These are phyloP conservation scores for Bombus sibiricus DNA, from an alignment of 1,140 invertebrate genomes.

Conservation along the genomic window DNA sequence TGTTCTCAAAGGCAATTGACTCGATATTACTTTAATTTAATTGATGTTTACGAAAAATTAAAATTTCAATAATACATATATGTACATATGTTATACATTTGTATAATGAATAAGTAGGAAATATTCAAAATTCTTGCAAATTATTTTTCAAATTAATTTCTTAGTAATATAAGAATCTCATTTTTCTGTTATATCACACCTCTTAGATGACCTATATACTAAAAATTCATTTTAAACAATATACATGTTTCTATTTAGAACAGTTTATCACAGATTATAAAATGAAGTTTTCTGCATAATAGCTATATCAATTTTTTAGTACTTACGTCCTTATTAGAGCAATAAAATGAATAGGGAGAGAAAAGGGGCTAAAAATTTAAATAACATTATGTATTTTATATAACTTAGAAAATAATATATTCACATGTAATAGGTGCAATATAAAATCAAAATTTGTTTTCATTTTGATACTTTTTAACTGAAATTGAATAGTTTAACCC, in stretches of 20 bases:
- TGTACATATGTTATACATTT: no score
- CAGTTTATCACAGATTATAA: not conserved
- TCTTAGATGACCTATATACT: not conserved
- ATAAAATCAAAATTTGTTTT: constrained; percentile 39
- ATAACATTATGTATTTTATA: constrained; percentile 26
- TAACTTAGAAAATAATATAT: constrained; percentile 10
- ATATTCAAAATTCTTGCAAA: not conserved
- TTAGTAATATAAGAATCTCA: not conserved
- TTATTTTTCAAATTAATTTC: not conserved
- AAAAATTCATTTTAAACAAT: constrained; percentile 1
- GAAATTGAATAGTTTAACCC: constrained; percentile 15
- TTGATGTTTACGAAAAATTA: not conserved
- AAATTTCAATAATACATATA: not conserved
- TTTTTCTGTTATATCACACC: constrained; percentile 37
- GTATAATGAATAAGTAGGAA: not conserved
- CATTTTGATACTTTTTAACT: constrained; percentile 6
- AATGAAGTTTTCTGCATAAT: constrained; percentile 7
- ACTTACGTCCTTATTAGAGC: constrained; percentile 31
- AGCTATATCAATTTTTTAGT: constrained; percentile 16
- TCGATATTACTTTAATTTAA: not conserved
- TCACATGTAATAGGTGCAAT: constrained; percentile 36
- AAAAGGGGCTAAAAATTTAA: constrained; percentile 13
- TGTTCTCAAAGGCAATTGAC: not conserved
- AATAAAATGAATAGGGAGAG: constrained; percentile 12
- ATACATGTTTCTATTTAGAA: constrained; percentile 11